Base-by-base conservation (phyloP, 2,113 vertebrate species). In the Apteryx owenii region DNA sequence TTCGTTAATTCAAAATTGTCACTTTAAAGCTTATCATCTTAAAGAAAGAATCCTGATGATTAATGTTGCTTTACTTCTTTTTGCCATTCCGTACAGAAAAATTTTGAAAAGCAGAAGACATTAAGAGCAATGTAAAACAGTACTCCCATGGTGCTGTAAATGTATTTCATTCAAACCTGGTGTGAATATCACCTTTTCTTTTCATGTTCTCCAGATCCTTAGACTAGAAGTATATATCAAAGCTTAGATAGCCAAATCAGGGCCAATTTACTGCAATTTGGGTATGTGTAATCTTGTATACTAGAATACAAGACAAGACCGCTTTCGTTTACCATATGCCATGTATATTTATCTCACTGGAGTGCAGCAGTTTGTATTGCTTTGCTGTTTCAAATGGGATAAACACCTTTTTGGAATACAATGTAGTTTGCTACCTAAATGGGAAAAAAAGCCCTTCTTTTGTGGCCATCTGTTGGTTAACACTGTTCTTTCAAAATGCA, bases 231-330 rank as follows among this genome's bases (percentile, higher is more conserved):
- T n/a, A 82, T 79, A 61, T 81, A 94, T 91, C 62, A 95, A 94
- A 97, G n/a, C 48, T 93, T 84, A 94, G 69, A 94, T 40, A 90
- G 86, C 22, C 70, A 98, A 97, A 97, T 97, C 93, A 96, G 80
- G 88, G 31, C 12, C 71, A 97, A 92, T 95, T 97, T 95, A 93
- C 56, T 91, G 70, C 54, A 97, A 89, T 96, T 96, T 93, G 61
- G 73, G 82, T 73, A 94, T 23, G 5, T 50, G 6, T 72, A 82
- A 95, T 96, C 85, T 95, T 90, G 12, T 91, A 72, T 88, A 92
- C 94, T 69, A 85, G 73, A 96, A 89, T 66, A 80, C 64, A 93
- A 96, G 36, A 53, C 79, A 93, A 96, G 76, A 73, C 5, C 58
- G 29, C 38, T 93, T 46, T 96, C 81, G 88, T 96, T 93, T 97